Base-by-base conservation (phyloP, 2,113 vertebrate species). In the Stegastes partitus region DNA sequence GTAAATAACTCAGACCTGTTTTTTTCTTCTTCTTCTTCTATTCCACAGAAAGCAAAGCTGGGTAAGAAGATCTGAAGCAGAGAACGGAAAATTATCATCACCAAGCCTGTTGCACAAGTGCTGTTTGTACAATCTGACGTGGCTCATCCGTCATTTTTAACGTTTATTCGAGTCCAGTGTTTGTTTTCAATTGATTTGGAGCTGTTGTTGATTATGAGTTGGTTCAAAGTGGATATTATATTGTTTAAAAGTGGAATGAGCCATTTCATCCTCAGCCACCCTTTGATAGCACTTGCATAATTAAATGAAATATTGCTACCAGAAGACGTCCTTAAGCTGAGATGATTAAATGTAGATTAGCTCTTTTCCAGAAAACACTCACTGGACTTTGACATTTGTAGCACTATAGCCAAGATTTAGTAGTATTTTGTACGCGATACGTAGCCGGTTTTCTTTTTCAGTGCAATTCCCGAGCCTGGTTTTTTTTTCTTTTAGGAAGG, bases 41-140 rank as follows among this genome's bases (percentile, higher is more conserved):
- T 87, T 91, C 94, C 94, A 84, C 95, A 98, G 97, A 99, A 99
- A 97, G 97, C 97, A 90, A 98, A 99, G 92, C 94, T 98, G 94
- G 96, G 95, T 87, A 96, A 96, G 96, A 98, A 98, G 94, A 97
- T 96, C 78, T 98, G 88, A 93, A 64, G 78, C 83, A 88, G 96
- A 79, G 73, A 72, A 78, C 68, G 76, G 83, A 84, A 88, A 88
- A 86, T 75, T 11, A 76, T 81, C 76, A 79, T 87, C 68, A 74
- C 54, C 44, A 23, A 86, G 77, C 70, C 71, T 37, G 14, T 83
- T 88, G 90, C 79, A 77, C 81, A 82, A 88, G 69, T 59, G 23
- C 25, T 65, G 77, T 84, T 83, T 79, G 73, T 73, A 90, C 89
- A 88, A 88, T 93, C 89, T 70, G 69, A 84, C 65, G 19, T 45